Conservation (phyloP, 2,888 invertebrate genomes). For the Parthenolecanium corni region DNA sequence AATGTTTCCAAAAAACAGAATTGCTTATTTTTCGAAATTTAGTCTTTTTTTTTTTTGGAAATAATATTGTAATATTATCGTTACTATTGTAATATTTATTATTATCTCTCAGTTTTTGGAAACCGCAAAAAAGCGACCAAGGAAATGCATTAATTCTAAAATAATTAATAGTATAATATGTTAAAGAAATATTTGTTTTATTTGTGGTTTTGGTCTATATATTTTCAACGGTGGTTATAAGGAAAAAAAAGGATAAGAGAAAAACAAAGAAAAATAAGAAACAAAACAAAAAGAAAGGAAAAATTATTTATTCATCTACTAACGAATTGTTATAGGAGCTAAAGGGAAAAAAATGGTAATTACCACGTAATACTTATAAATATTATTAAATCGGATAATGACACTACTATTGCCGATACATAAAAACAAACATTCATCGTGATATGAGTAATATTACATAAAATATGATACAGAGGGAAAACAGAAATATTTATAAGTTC, state of each 20-base stretch:
- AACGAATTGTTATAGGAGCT: slow-evolving; percentile 10
- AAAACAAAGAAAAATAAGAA: not conserved
- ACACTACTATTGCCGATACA: not conserved
- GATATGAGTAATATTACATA: not conserved
- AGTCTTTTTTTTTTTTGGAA: not conserved
- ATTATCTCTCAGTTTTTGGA: no score
- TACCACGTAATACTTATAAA: no score
- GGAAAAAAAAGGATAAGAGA: not conserved
- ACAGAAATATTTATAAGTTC: not conserved
- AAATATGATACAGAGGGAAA: not conserved
- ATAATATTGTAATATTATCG: no score
- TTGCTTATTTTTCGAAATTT: not conserved
- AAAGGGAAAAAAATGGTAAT: no score
- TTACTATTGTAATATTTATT: no score
- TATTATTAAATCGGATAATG: no score
- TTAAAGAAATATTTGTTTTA: no score
- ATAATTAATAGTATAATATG: no score
- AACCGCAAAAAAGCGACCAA: no score
- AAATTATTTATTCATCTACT: not conserved
- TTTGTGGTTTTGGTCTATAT: not conserved
- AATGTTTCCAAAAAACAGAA: no score
- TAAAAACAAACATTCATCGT: not conserved
- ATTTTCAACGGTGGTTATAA: no score
- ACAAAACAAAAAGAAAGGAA: slow-evolving; percentile 1
- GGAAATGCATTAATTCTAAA: no score